Base-by-base conservation (phyloP, 2,888 invertebrate genomes). In the Hipparchia sbordonii region DNA sequence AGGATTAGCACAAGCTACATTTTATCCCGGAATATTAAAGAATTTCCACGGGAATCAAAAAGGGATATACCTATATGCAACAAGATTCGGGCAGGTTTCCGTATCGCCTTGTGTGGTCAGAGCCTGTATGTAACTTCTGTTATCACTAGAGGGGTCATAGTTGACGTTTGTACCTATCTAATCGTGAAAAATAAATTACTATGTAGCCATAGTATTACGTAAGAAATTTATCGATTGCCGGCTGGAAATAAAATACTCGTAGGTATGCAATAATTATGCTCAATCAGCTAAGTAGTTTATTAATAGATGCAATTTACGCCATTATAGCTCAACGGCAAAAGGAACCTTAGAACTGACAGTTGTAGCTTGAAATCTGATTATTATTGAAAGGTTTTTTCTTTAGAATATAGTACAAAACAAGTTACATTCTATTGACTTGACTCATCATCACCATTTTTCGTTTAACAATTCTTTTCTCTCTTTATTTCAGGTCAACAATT, bases 401-500 rank as follows among this genome's bases (percentile, higher is more conserved):
- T n/a, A n/a, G n/a, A 52, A 10, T 39, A 39, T 39, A 5, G 39
- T 39, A 39, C 2, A 39, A 39, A 39, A 39, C 1, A 39, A 39
- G 23, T 23, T 23, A 23, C 23, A 23, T 23, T 23, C 23, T 23
- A 23, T 23, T 23, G 23, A 23, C 23, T 23, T 23, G 23, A 5
- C 39, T 39, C 39, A 39, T 39, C 5, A 1, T 39, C 39, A 39
- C 39, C 39, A 12, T 12, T 10, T 60, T 10, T 12, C 39, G 10
- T 13, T n/a, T 46, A 46, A n/a, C 45, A 61, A 0, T 8, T 13
- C 7, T 46, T n/a, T 81, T 88, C 88, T 8, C 61, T 13, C 60
- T 71, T 63, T 46, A 12, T 78, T 78, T 9, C 93, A 99, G 99
- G 96, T 99, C 73, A 98, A 98, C 89, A 96, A 96, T 83, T 98